Evolutionary conservation across 1,140 invertebrate species (phyloP).

Genomic region (Adoxophyes honmai): DNA sequence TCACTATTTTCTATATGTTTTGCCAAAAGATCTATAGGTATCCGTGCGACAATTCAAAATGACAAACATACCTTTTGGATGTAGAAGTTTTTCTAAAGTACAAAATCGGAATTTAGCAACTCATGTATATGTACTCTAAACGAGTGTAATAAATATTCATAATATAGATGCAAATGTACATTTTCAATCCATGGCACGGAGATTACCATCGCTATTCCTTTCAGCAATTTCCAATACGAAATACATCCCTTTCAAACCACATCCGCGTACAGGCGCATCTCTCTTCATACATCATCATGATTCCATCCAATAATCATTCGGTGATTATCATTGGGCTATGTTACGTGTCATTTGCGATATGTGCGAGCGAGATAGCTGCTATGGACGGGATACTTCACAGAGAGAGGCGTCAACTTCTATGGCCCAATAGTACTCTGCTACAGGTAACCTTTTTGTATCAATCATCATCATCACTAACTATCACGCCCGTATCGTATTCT

Average conservation of each 20-base stretch:
- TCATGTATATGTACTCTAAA: too few relatives aligned
- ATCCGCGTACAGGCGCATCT: not conserved
- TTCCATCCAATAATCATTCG: not conserved
- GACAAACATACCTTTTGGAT: too few relatives aligned
- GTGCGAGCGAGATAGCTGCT: slow-evolving; percentile 20
- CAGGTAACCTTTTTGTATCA: slow-evolving; percentile 47
- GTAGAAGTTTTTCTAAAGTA: too few relatives aligned
- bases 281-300: not conserved
- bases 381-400: slow-evolving; percentile 31
- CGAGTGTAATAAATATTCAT: too few relatives aligned
- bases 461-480: too few relatives aligned
- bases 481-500: too few relatives aligned
- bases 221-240: not conserved
- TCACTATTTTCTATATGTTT: too few relatives aligned
- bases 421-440: slow-evolving; percentile 55
- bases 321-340: slow-evolving; percentile 5
- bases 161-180: too few relatives aligned
- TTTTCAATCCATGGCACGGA: too few relatives aligned
- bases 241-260: not conserved
- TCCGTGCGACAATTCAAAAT: too few relatives aligned
- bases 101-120: too few relatives aligned
- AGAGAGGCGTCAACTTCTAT: slow-evolving; percentile 57
- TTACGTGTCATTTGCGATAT: not conserved
- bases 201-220: not conserved
- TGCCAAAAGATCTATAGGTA: too few relatives aligned